Percentiles rank a stretch among this genome's conserved stretches.
These are phyloP conservation scores for Strongylocentrotus purpuratus DNA, from an alignment of 35 echinoderm and acorn worm species.

Conservation along the genomic window DNA sequence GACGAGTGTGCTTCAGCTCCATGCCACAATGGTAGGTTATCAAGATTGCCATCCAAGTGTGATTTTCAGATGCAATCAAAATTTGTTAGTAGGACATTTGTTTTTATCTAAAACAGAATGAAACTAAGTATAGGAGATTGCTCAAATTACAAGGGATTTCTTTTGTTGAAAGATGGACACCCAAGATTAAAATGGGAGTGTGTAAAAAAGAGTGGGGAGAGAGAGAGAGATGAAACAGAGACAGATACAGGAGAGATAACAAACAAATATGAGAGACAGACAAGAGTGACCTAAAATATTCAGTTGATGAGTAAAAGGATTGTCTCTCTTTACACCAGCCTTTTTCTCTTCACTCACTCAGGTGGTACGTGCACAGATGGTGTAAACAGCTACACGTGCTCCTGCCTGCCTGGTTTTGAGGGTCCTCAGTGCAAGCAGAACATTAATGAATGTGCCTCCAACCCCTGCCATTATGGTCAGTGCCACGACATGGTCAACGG, in stretches of 20 bases:
- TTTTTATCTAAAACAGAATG: neutral
- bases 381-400: constrained; percentile 56
- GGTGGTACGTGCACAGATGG: constrained; percentile 63
- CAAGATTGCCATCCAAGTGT: neutral
- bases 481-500: constrained; percentile 76
- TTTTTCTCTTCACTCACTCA: neutral
- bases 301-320: too few species aligned
- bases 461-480: constrained; percentile 59
- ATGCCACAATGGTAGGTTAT: constrained; percentile 77
- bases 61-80: neutral
- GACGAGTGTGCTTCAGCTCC: constrained; percentile 80
- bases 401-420: constrained; percentile 62
- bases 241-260: too few species aligned
- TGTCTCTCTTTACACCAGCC: too few species aligned
- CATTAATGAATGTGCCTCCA: constrained; percentile 63
- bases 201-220: too few species aligned
- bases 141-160: too few species aligned
- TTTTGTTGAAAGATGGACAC: too few species aligned
- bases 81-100: neutral
- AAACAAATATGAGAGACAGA: too few species aligned
- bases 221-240: too few species aligned
- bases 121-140: too few species aligned
- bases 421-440: constrained; percentile 64
- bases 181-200: too few species aligned
- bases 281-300: too few species aligned